phyloP scores from a whole-genome alignment of 2,113 vertebrate genomes.

The Pungitius pungitius region DNA sequence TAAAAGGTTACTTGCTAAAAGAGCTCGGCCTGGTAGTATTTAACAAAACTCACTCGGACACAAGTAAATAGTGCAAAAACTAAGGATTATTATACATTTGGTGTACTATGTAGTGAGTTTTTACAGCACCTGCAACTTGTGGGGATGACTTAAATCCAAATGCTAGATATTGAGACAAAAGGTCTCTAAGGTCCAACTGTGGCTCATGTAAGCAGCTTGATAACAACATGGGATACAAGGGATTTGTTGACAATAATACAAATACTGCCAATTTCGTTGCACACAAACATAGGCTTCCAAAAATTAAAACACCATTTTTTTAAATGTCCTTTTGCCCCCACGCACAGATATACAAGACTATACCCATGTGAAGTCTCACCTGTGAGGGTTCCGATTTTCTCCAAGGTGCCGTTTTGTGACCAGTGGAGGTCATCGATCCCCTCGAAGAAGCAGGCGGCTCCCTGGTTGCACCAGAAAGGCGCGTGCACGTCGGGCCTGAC shows the following conservation, averaged over 20 bases:
- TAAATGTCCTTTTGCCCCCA: not conserved
- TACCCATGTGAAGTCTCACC: slow-evolving; percentile 75
- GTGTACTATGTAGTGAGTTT: not conserved
- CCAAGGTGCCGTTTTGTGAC: slow-evolving; percentile 93
- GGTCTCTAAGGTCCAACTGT: not conserved
- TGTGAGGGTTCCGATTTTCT: slow-evolving; percentile 87
- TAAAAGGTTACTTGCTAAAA: not conserved
- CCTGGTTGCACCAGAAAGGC: slow-evolving; percentile 99
- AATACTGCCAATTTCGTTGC: too few species aligned
- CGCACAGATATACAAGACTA: not conserved
- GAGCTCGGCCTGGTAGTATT: not conserved
- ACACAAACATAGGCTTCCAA: too few species aligned
- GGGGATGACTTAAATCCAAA: not conserved
- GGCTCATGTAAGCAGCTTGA: not conserved
- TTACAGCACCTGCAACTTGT: not conserved
- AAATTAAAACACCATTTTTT: not conserved
- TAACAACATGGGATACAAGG: not conserved
- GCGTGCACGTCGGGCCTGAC: slow-evolving; percentile 80
- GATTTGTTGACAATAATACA: not conserved
- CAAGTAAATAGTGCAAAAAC: not conserved
- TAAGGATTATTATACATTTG: not conserved
- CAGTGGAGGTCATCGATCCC: slow-evolving; percentile 95
- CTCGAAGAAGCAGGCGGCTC: slow-evolving; percentile 96
- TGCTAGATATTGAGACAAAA: not conserved
- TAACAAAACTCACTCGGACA: not conserved